A percentile compares a stretch with the other conserved stretches of the same genome.
These are phyloP conservation scores for Monochamus saltuarius DNA, from an alignment of 1,140 invertebrate genomes.

Conservation along the genomic window DNA sequence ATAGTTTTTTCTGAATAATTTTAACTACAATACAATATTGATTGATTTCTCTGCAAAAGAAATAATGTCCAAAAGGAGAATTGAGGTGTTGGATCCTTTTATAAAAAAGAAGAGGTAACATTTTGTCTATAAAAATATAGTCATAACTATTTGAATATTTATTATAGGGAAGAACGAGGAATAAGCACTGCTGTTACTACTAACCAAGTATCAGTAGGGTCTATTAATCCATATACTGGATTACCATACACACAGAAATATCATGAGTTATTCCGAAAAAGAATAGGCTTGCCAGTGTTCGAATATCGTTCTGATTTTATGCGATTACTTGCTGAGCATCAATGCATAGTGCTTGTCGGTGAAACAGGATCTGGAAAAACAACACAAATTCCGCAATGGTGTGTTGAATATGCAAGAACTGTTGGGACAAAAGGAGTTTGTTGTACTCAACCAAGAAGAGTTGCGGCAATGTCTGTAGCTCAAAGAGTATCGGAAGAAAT, in stretches of 20 bases:
- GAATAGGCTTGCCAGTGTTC: constrained; percentile 93
- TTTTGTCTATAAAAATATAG: constrained; percentile 22
- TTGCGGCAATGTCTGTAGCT: constrained; percentile 98
- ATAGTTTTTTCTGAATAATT: no score
- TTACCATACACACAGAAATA: constrained; percentile 79
- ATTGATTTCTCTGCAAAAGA: not conserved
- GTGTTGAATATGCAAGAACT: constrained; percentile 82
- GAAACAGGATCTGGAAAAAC: constrained; percentile 98
- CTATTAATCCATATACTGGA: constrained; percentile 70
- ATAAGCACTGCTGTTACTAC: constrained; percentile 38
- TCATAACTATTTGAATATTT: constrained; percentile 40
- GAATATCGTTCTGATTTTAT: constrained; percentile 97
- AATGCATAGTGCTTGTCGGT: constrained; percentile 92
- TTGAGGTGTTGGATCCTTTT: constrained; percentile 81
- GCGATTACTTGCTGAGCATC: constrained; percentile 84
- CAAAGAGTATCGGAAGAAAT: constrained; percentile 98
- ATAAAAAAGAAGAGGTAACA: constrained; percentile 73
- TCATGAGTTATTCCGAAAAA: constrained; percentile 82
- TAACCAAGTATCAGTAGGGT: constrained; percentile 52
- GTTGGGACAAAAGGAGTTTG: constrained; percentile 82
- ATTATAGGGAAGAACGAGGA: constrained; percentile 45
- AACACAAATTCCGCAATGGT: constrained; percentile 93
- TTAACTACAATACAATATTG: no score
- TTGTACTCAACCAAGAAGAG: constrained; percentile 96
- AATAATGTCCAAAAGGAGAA: constrained; percentile 78